Percentiles rank a stretch among this genome's conserved stretches.
Conservation (phyloP, 2,888 invertebrate species). For the Hypercompe scribonia region DNA sequence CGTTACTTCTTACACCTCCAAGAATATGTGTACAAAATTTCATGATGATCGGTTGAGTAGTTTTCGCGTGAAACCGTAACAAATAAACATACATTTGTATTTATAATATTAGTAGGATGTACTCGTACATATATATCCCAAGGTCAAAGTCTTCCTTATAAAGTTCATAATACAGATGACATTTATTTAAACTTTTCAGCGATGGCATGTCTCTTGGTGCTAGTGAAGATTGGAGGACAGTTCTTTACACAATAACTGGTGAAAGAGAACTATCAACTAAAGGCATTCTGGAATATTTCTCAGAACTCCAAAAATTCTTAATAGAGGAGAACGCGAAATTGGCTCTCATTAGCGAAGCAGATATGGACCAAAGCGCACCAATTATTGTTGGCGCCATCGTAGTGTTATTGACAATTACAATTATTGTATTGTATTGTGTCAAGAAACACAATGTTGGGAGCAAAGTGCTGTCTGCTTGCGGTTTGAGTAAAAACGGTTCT, state of each 20-base stretch:
- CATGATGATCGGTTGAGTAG: too few species aligned
- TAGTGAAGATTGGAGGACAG: conserved; percentile 79
- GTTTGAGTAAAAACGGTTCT: conserved; percentile 79
- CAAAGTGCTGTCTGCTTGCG: conserved; percentile 71
- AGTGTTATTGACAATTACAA: conserved; percentile 68
- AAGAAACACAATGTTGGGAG: conserved; percentile 71
- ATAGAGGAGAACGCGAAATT: conserved; percentile 67
- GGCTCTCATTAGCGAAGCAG: conserved; percentile 56
- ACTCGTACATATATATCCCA: too few species aligned
- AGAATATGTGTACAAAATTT: too few species aligned
- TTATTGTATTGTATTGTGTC: conserved; percentile 75
- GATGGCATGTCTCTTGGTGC: conserved; percentile 81
- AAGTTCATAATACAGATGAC: background rate
- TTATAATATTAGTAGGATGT: too few species aligned
- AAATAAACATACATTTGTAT: too few species aligned
- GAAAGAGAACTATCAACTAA: conserved; percentile 76
- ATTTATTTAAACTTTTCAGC: conserved; percentile 57
- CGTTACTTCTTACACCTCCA: too few species aligned
- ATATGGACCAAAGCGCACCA: conserved; percentile 76
- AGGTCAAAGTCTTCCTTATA: too few species aligned
- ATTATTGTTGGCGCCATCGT: conserved; percentile 76
- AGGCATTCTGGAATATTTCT: conserved; percentile 77
- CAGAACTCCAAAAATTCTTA: conserved; percentile 68
- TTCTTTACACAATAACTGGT: conserved; percentile 75
- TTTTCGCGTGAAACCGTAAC: too few species aligned